Evolutionary conservation across 2,888 invertebrate species (phyloP).

Genomic region (Pyrrhosoma nymphula): DNA sequence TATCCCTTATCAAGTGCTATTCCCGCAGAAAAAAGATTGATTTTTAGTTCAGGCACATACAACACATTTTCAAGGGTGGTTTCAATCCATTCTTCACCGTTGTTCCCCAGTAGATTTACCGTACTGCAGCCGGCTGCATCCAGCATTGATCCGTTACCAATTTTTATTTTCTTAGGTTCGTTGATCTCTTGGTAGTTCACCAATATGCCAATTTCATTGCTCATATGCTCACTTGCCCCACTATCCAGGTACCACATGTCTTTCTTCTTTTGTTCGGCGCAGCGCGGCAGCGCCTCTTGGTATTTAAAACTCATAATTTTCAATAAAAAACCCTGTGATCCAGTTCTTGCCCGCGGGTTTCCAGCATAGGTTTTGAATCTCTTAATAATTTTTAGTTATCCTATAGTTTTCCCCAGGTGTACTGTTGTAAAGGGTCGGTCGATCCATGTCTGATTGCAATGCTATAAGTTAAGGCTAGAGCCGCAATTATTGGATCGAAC

Average conservation of each 20-base stretch:
- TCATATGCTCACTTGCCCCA: neutral
- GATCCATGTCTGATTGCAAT: no score
- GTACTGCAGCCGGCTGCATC: neutral
- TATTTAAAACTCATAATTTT: no score
- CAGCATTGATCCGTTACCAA: neutral
- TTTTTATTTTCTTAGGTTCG: neutral
- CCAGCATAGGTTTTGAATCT: no score
- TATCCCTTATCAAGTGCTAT: neutral
- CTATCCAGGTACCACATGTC: neutral
- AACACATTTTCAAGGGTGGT: neutral
- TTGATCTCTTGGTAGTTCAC: neutral
- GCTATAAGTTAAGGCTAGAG: no score
- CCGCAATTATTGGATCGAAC: no score
- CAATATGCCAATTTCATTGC: neutral
- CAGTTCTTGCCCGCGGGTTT: no score
- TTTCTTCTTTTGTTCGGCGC: no score
- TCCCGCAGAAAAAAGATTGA: neutral
- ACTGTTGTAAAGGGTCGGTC: no score
- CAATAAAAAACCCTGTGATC: no score
- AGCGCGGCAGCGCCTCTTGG: no score
- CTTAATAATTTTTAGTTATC: no score
- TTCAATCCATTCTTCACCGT: neutral
- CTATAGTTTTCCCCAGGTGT: no score
- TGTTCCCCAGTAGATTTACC: neutral
- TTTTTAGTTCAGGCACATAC: neutral